These are phyloP conservation scores for Meteorus cinctellus DNA, from an alignment of 2,888 invertebrate species.

Conservation along the genomic window DNA sequence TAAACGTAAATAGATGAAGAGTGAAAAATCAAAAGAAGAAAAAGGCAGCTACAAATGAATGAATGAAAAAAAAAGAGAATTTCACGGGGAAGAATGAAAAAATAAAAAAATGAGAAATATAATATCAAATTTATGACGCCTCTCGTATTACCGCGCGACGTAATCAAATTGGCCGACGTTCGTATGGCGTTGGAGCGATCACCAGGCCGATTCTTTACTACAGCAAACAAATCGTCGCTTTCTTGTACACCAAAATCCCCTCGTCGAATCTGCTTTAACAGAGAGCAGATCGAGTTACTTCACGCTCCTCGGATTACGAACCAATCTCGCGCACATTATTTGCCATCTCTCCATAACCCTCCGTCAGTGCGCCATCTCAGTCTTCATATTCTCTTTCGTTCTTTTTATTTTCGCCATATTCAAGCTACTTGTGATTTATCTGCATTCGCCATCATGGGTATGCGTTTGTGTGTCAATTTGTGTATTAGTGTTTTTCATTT, in stretches of 20 bases:
- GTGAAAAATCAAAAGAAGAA: background rate
- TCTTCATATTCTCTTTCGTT: constrained; percentile 45
- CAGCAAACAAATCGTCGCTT: constrained; percentile 36
- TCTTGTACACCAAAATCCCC: constrained; percentile 22
- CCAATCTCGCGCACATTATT: constrained; percentile 70
- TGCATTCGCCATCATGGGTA: constrained; percentile 11
- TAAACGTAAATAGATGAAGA: background rate
- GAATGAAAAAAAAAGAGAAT: background rate
- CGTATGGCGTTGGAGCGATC: constrained; percentile 26
- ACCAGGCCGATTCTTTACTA: constrained; percentile 28
- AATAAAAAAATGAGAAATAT: background rate
- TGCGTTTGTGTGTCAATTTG: background rate
- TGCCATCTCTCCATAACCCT: constrained; percentile 50
- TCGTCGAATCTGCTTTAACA: constrained; percentile 24
- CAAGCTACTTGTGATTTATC: constrained; percentile 21
- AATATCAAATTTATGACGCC: constrained; percentile 21
- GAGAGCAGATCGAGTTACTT: constrained; percentile 65
- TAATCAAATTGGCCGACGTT: constrained; percentile 27
- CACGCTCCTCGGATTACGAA: constrained; percentile 68
- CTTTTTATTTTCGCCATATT: constrained; percentile 30
- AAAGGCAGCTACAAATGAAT: background rate
- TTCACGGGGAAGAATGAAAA: background rate
- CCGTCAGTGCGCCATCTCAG: constrained; percentile 49
- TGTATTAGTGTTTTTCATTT: constrained; percentile 1
- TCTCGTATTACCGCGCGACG: constrained; percentile 9